phyloP scores from a whole-genome alignment of 1,140 invertebrate species.

The Archivesica marissinica region DNA sequence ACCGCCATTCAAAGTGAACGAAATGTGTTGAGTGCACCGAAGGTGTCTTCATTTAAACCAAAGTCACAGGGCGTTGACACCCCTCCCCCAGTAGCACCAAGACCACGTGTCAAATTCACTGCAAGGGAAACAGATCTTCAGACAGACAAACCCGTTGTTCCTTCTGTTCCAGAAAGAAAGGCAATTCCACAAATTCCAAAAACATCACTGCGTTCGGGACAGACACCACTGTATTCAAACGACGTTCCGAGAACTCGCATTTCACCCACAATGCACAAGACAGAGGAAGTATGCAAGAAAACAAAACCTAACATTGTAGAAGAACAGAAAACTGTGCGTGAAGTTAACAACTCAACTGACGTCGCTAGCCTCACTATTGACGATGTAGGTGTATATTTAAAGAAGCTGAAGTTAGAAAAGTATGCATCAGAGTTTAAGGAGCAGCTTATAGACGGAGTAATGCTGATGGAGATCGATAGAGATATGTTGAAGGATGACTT shows the following conservation, averaged over 20 bases:
- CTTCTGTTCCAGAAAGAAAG: neutral
- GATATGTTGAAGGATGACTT: conserved; percentile 41
- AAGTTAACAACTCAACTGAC: neutral
- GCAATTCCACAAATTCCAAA: neutral
- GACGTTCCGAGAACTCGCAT: neutral
- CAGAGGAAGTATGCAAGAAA: neutral
- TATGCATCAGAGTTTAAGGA: conserved; percentile 12
- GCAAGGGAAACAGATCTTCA: neutral
- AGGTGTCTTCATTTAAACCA: neutral
- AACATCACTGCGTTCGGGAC: neutral
- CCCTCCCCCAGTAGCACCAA: conserved; percentile 1
- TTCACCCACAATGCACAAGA: neutral
- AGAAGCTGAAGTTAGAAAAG: conserved; percentile 34
- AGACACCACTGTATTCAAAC: neutral
- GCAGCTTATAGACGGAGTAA: conserved; percentile 40
- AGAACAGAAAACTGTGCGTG: neutral
- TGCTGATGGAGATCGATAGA: conserved; percentile 32
- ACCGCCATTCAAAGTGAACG: neutral
- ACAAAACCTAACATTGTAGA: neutral
- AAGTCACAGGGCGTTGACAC: neutral
- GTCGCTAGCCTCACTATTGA: conserved; percentile 39
- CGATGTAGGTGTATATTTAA: conserved; percentile 22
- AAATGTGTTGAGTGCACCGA: too few relatives aligned
- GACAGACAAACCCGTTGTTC: neutral
- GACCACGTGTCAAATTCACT: neutral